A percentile compares a stretch with the other conserved stretches of the same genome.
phyloP scores from a whole-genome alignment of 2,113 vertebrate genomes.

The Corythaixoides concolor region DNA sequence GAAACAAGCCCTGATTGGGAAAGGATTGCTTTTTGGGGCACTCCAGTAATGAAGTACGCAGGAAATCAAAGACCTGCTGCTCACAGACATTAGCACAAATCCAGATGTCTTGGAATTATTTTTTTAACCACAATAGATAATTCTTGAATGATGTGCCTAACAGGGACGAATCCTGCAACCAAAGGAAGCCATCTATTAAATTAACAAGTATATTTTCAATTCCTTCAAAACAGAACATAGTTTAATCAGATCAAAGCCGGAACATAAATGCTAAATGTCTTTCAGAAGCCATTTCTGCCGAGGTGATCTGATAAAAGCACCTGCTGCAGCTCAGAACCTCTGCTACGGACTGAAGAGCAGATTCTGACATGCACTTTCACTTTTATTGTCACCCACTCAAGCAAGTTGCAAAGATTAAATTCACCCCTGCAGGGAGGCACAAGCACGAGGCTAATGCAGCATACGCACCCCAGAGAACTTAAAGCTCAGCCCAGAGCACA shows the following conservation, averaged over 20 bases:
- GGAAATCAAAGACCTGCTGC: conserved; percentile 60
- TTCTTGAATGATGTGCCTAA: conserved; percentile 68
- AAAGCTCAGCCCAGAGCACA: not conserved
- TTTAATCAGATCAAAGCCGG: conserved; percentile 64
- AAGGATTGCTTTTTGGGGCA: conserved; percentile 47
- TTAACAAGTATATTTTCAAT: conserved; percentile 61
- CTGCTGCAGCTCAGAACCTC: not conserved
- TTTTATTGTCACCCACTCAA: not conserved
- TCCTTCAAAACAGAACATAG: conserved; percentile 64
- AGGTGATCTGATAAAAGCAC: not conserved
- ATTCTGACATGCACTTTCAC: not conserved
- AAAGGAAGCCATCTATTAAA: conserved; percentile 66
- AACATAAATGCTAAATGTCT: conserved; percentile 39
- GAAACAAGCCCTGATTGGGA: conserved; percentile 54
- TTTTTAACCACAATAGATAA: conserved; percentile 60
- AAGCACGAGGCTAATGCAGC: not conserved
- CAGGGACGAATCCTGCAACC: conserved; percentile 57
- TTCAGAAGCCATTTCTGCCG: conserved; percentile 22
- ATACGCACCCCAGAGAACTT: accelerated
- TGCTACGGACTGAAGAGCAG: not conserved
- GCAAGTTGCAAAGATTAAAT: not conserved
- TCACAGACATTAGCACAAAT: conserved; percentile 58
- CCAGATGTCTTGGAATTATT: conserved; percentile 41
- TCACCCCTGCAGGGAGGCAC: not conserved
- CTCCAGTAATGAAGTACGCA: conserved; percentile 44